A percentile compares a stretch with the other conserved stretches of the same genome.
Evolutionary conservation across 2,113 vertebrate species (phyloP).

Genomic region (Tor tambroides): DNA sequence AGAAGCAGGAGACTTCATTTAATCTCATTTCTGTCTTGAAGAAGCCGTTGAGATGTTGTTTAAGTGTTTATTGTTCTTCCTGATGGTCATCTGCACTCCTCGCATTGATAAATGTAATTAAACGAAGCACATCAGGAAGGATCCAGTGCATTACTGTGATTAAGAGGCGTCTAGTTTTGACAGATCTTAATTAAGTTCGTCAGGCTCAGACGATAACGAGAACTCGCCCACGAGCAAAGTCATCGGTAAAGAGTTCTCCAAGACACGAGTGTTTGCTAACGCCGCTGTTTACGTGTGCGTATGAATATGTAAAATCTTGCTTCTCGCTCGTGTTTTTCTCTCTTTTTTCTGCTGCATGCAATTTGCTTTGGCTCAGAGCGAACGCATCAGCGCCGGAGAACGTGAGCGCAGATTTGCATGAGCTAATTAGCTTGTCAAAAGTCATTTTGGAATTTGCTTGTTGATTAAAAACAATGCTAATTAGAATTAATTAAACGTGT

Average conservation of each 20-base stretch:
- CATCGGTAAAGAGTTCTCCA: background rate
- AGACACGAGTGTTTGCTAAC: constrained; percentile 36
- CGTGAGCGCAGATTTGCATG: constrained; percentile 59
- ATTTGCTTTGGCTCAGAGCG: constrained; percentile 59
- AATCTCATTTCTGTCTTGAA: no score
- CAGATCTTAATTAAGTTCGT: constrained; percentile 38
- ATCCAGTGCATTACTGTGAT: background rate
- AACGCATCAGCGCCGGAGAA: constrained; percentile 54
- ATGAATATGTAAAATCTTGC: constrained; percentile 56
- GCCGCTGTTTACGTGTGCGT: constrained; percentile 40
- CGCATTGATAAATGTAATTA: background rate
- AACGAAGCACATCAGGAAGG: background rate
- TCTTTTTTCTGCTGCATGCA: constrained; percentile 41
- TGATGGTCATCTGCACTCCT: background rate
- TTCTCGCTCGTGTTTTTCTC: constrained; percentile 16
- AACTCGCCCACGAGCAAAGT: constrained; percentile 48
- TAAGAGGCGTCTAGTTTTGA: constrained; percentile 10
- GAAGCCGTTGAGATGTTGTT: background rate
- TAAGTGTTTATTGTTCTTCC: background rate
- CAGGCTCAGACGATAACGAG: constrained; percentile 45
- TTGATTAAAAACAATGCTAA: constrained; percentile 68
- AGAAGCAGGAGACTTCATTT: no score
- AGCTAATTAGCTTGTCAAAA: constrained; percentile 67
- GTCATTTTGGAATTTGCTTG: constrained; percentile 60
- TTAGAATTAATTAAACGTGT: constrained; percentile 65